phyloP scores from a whole-genome alignment of 2,888 invertebrate genomes.

The Epicampocera succincta region DNA sequence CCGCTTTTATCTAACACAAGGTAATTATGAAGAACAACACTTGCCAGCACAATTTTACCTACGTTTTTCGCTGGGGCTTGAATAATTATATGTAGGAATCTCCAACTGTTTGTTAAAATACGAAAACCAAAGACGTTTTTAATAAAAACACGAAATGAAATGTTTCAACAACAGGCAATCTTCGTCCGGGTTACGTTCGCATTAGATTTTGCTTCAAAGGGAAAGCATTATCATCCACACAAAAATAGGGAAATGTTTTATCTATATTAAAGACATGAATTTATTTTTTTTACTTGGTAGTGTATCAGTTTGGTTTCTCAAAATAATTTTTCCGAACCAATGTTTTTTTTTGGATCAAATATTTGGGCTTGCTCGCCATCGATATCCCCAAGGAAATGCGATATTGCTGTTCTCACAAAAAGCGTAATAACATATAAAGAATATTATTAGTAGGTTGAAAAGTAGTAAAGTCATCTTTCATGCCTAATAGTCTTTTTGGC shows the following conservation, averaged over 20 bases:
- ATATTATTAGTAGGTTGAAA: too few relatives aligned
- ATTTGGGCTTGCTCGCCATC: too few relatives aligned
- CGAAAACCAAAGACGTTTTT: slow-evolving; percentile 23
- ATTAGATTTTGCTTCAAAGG: background rate
- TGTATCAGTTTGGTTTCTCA: slow-evolving; percentile 16
- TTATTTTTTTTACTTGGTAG: slow-evolving; percentile 8
- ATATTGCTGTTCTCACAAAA: too few relatives aligned
- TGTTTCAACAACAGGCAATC: background rate
- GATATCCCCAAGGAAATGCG: too few relatives aligned
- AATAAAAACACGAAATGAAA: slow-evolving; percentile 26
- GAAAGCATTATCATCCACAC: background rate
- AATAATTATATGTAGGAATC: slow-evolving; percentile 34
- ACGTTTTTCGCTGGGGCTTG: slow-evolving; percentile 35
- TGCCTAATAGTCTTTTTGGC: too few relatives aligned
- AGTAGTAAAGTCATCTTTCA: too few relatives aligned
- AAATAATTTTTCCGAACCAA: slow-evolving; percentile 47
- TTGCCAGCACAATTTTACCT: slow-evolving; percentile 34
- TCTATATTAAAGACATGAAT: background rate
- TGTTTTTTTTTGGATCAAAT: too few relatives aligned
- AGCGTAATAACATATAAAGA: too few relatives aligned
- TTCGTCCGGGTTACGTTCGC: background rate
- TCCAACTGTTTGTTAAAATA: slow-evolving; percentile 21
- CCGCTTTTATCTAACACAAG: slow-evolving; percentile 34
- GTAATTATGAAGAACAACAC: slow-evolving; percentile 30
- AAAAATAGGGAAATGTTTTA: background rate